Conservation (phyloP, 2,113 vertebrate genomes). For the Coptodon bakossiorum region DNA sequence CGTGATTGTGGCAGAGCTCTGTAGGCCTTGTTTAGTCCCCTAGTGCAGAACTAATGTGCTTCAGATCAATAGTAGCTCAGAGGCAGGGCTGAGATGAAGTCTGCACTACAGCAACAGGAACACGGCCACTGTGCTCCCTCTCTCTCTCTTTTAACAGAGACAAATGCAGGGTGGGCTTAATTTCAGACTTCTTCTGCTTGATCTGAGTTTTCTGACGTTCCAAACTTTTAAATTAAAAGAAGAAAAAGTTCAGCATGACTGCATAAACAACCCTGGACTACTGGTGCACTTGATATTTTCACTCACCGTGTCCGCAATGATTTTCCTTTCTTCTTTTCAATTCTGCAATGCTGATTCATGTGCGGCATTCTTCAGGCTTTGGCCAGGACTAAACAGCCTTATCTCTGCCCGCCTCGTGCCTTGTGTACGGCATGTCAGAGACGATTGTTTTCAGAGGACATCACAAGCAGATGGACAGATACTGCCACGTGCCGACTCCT, state of each 20-base stretch:
- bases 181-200: not conserved
- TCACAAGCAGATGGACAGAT: slow-evolving; percentile 58
- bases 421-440: slow-evolving; percentile 42
- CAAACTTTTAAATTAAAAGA: not conserved
- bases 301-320: not conserved
- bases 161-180: not conserved
- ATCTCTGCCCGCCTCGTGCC: slow-evolving; percentile 14
- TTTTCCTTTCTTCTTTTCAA: slow-evolving; percentile 20
- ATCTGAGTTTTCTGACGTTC: not conserved
- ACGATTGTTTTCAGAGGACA: slow-evolving; percentile 60
- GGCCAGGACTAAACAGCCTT: slow-evolving; percentile 43
- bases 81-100: slow-evolving; percentile 40
- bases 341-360: not conserved
- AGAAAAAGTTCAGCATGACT: not conserved
- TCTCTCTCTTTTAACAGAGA: not conserved
- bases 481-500: slow-evolving; percentile 25
- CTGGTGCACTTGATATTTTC: not conserved
- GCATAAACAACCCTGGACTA: not conserved
- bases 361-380: not conserved
- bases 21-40: slow-evolving; percentile 48
- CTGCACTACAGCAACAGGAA: slow-evolving; percentile 18
- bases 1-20: slow-evolving; percentile 44
- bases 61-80: slow-evolving; percentile 59
- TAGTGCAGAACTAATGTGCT: slow-evolving; percentile 61
- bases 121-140: not conserved